Conservation (phyloP, 2,797 vertebrate genomes). For the Lacerta bilineata region DNA sequence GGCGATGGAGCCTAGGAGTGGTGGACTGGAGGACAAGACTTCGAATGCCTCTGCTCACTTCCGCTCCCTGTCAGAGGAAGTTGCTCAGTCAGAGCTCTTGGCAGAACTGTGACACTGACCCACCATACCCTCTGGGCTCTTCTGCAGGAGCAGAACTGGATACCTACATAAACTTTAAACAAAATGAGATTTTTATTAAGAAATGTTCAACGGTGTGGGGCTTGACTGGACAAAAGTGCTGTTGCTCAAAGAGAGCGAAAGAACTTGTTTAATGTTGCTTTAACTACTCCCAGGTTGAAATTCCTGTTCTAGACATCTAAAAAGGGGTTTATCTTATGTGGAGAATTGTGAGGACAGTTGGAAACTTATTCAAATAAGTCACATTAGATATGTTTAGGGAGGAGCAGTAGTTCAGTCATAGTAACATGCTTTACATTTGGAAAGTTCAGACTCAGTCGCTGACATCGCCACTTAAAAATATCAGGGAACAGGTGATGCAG, state of each 20-base stretch:
- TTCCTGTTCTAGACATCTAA: neutral
- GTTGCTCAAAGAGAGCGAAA: neutral
- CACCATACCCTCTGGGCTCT: too few relatives aligned
- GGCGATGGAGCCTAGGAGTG: too few relatives aligned
- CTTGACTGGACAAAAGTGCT: accelerated
- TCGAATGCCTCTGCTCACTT: too few relatives aligned
- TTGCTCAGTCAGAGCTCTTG: too few relatives aligned
- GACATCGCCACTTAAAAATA: neutral
- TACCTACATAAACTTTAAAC: neutral
- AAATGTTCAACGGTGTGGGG: accelerated
- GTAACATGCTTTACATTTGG: neutral
- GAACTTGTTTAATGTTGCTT: too few relatives aligned
- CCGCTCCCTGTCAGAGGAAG: too few relatives aligned
- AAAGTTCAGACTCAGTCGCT: neutral
- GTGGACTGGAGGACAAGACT: too few relatives aligned
- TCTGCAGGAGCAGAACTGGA: too few relatives aligned
- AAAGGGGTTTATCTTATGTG: neutral
- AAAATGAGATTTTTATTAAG: constrained; percentile 40
- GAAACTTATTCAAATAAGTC: neutral
- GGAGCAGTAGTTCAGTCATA: neutral
- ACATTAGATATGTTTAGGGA: neutral
- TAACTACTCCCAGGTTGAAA: neutral
- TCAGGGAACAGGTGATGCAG: neutral
- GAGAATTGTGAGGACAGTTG: neutral
- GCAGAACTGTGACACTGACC: too few relatives aligned